Base-by-base conservation (phyloP, 2,113 vertebrate species). In the Ceyx margarethae region DNA sequence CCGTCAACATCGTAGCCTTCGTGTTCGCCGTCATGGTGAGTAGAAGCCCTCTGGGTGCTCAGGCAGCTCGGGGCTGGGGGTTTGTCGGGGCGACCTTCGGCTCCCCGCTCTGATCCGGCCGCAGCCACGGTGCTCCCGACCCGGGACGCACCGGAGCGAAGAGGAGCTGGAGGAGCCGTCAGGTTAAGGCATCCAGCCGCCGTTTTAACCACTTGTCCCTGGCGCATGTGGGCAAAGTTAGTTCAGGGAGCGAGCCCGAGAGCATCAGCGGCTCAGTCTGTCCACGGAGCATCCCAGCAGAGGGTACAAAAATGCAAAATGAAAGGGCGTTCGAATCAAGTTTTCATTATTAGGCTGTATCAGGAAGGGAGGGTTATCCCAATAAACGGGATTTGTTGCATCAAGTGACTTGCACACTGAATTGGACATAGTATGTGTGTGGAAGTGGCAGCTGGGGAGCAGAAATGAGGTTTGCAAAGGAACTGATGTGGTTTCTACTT, bases 11-110 rank as follows among this genome's bases (percentile, higher is more conserved):
- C 58, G 98, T 98, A 90, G 98, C 97, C 28, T 97, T 99, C 92
- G 97, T 98, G 71, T 98, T 98, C 90, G 98, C 98, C 58, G 88
- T 99, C 86, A 97, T 98, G 98, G 98, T 99, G 93, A 98, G 98
- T 97, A 33, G 64, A 50, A 3, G 40, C 20, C 13, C 7, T 18
- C 17, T 17, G 33, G 51, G 5, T n/a, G 45, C 53, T n/a, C 29
- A 23, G n/a, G 56, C 13, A 4, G 16, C 56, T 23, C 26, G 61
- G 69, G 65, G 58, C 14, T n/a, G 75, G 7, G 22, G 9, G 43
- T 13, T 40, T 2, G 50, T 35, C 4, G 15, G 26, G 26, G 56
- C 11, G 5, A 18, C 4, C 50, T 17, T 7, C 8, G 12, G 48
- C 60, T 5, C 48, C 17, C 7, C 12, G 10, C 10, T 5, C 50